phyloP scores from a whole-genome alignment of 1,140 invertebrate species.

The Holotrichia oblita region DNA sequence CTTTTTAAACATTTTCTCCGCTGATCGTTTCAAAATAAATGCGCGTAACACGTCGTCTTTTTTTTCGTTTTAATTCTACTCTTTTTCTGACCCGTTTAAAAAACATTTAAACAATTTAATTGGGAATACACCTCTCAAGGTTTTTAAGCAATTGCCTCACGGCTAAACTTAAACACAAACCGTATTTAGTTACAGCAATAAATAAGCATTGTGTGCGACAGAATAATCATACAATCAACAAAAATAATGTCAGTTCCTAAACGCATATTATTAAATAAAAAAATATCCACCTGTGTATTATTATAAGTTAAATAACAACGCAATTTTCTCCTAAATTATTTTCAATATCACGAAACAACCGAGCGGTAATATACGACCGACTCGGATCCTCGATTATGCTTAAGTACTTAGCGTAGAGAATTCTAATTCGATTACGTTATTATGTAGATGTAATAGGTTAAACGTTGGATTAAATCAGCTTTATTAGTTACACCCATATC shows the following conservation, averaged over 20 bases:
- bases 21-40: background rate
- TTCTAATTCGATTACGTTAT: background rate
- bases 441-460: background rate
- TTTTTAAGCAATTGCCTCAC: background rate
- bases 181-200: too few relatives aligned
- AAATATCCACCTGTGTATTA: background rate
- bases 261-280: background rate
- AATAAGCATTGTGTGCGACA: too few relatives aligned
- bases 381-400: background rate
- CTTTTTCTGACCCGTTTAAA: background rate
- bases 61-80: too few relatives aligned
- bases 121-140: background rate
- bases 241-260: background rate
- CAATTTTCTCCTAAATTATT: background rate
- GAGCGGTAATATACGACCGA: too few relatives aligned
- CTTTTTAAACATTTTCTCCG: background rate
- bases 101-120: background rate
- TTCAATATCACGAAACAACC: too few relatives aligned
- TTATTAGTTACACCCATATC: constrained; percentile 38
- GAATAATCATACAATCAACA: too few relatives aligned
- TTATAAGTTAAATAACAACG: background rate
- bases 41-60: too few relatives aligned
- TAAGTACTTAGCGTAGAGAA: background rate
- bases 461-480: background rate
- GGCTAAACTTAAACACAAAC: too few relatives aligned